A percentile compares a stretch with the other conserved stretches of the same genome.
Conservation (phyloP, 2,797 vertebrate species). For the Dermochelys coriacea region DNA sequence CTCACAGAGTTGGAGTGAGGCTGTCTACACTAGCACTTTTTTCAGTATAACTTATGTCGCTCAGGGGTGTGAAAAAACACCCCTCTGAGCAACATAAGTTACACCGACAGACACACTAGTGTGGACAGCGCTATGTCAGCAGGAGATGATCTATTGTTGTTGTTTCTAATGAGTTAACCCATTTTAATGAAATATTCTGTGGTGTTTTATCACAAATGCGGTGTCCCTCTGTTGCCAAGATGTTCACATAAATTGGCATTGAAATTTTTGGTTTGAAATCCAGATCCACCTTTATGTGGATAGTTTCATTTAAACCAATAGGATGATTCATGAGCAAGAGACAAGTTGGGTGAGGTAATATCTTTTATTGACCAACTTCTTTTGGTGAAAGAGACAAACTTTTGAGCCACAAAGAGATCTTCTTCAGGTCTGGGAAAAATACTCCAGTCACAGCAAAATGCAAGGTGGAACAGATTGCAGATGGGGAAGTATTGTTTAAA, state of each 20-base stretch:
- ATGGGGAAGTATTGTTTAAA: too few relatives aligned
- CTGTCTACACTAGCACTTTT: too few relatives aligned
- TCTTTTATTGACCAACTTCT: neutral
- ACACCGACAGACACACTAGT: too few relatives aligned
- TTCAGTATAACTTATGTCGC: too few relatives aligned
- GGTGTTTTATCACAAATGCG: neutral
- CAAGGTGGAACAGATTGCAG: too few relatives aligned
- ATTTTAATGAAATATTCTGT: neutral
- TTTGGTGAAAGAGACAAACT: neutral
- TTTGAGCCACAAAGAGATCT: too few relatives aligned
- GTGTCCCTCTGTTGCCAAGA: conserved; percentile 7
- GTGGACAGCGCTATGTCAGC: too few relatives aligned
- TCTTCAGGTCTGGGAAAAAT: too few relatives aligned
- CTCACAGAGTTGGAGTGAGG: too few relatives aligned
- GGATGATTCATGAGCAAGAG: conserved; percentile 38
- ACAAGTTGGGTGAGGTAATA: neutral
- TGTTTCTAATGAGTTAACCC: neutral
- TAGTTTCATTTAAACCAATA: conserved; percentile 58
- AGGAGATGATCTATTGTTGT: neutral
- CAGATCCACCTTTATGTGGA: conserved; percentile 27
- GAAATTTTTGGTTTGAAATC: neutral
- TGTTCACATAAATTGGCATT: neutral
- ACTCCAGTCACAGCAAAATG: too few relatives aligned
- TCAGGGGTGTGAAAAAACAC: too few relatives aligned
- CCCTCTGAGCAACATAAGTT: too few relatives aligned